These are phyloP conservation scores for Drosophila basisetae DNA, from an alignment of 2,888 invertebrate species.

Conservation along the genomic window DNA sequence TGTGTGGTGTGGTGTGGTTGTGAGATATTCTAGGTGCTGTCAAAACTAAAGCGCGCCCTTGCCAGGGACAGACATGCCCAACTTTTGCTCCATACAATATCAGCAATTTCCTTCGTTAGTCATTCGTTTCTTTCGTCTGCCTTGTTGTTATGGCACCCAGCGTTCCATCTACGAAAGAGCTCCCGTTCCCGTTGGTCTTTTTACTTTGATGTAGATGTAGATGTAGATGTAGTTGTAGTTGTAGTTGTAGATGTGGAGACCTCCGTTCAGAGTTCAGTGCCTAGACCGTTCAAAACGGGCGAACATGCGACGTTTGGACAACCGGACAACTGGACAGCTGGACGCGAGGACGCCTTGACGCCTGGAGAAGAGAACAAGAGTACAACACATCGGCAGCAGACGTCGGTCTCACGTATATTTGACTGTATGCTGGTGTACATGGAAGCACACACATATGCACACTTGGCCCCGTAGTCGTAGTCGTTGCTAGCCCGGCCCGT, in stretches of 20 bases:
- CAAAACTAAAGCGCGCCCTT: constrained; percentile 76
- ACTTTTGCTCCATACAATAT: constrained; percentile 78
- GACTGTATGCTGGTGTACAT: constrained; percentile 47
- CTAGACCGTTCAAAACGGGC: constrained; percentile 48
- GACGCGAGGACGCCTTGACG: constrained; percentile 15
- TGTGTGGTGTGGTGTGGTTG: constrained; percentile 26
- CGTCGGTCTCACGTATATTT: constrained; percentile 67
- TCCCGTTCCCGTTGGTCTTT: constrained; percentile 70
- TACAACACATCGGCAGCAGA: constrained; percentile 77
- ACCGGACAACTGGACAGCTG: constrained; percentile 18
- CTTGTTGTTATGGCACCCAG: constrained; percentile 68
- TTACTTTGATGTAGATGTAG: constrained; percentile 68
- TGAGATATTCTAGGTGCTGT: constrained; percentile 67
- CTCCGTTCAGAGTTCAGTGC: constrained; percentile 57
- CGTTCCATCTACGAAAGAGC: constrained; percentile 56
- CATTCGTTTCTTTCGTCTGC: constrained; percentile 75
- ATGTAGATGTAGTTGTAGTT: neutral
- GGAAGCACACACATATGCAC: constrained; percentile 54
- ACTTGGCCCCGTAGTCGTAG: constrained; percentile 39
- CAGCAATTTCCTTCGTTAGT: constrained; percentile 81
- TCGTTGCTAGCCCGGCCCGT: constrained; percentile 33
- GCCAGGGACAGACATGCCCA: constrained; percentile 73
- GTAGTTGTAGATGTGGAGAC: constrained; percentile 49
- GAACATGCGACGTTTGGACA: constrained; percentile 47
- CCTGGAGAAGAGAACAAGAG: constrained; percentile 61